Evolutionary conservation across 2,113 vertebrate species (phyloP), one percentile per base, ranked within the genome.

Genomic region (Parotia lawesii): DNA sequence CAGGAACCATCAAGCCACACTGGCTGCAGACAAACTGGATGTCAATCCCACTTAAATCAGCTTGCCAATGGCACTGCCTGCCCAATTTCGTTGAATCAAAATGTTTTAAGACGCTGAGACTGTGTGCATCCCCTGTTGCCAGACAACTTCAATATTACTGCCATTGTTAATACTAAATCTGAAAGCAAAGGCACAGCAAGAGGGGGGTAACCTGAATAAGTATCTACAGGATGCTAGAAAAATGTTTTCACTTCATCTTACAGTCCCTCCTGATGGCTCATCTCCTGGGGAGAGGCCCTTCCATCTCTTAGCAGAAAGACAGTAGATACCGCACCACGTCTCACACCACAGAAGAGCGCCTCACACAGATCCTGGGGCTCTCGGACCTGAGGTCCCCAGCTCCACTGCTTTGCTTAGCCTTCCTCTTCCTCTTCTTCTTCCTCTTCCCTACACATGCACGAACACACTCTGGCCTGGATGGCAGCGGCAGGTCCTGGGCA

Each of bases 281-380:
- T 17, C 33, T 92, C 35, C 50, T 35, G n/a, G 9, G 12, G 12
- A 80, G 37, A 53, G 28, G 24, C 10, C 33, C 29, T 79, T 2
- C 2, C 19, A n/a, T 7, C 6, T 9, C 47, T 40, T 84, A 54
- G 47, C 1, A 2, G 40, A 72, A 40, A 42, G 48, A 67, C 23
- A 33, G 44, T 2, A 50, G 38, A 18, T 14, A 47, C 15, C 0
- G 0, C 3, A 60, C n/a, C 21, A 17, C 0, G 0, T 44, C 21
- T 64, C 47, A 31, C n/a, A 31, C 5, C 9, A 27, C 11, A 85
- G 27, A 70, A 21, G 25, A 58, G 42, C 4, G 4, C 13, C 15
- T 85, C 5, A 1, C 24, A 31, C 1, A 3, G 12, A 24, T 31
- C 44, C 54, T 29, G 9, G 48, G 62, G 67, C 42, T 42, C 48